Conservation (phyloP, 2,113 vertebrate genomes). For the Erpornis zantholeuca region DNA sequence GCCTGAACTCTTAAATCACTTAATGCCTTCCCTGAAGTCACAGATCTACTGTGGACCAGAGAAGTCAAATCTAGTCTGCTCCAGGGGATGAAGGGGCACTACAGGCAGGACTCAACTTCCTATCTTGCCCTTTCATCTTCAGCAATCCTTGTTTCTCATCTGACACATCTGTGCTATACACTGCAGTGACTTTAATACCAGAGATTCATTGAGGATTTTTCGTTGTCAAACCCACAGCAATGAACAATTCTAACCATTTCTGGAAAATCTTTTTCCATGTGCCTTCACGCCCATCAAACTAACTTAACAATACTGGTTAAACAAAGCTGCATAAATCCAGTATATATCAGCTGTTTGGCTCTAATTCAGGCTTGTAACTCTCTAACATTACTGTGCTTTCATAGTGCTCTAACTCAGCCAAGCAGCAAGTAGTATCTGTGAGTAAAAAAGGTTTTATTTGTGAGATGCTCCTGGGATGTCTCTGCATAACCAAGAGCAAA, state of each 20-base stretch:
- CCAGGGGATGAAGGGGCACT: not conserved
- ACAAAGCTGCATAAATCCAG: not conserved
- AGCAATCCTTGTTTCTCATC: not conserved
- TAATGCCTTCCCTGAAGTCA: constrained; percentile 9
- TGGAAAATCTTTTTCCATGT: not conserved
- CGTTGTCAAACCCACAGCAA: not conserved
- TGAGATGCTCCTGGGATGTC: not conserved
- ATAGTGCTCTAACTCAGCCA: not conserved
- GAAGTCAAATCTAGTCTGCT: not conserved
- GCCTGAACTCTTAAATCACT: not conserved
- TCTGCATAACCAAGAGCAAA: not conserved
- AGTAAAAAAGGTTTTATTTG: not conserved
- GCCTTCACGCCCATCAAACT: not conserved
- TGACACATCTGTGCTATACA: not conserved
- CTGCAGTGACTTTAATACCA: not conserved
- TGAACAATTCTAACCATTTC: not conserved
- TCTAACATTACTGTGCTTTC: not conserved
- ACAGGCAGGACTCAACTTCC: not conserved
- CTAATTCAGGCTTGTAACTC: not conserved
- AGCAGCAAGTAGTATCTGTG: not conserved
- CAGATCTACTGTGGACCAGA: not conserved
- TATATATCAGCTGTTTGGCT: not conserved
- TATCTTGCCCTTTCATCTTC: not conserved
- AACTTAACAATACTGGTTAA: not conserved
- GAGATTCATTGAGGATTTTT: not conserved